Evolutionary conservation across 2,888 invertebrate species (phyloP), one percentile per base, ranked within the genome.

Genomic region (Myopa tessellatipennis): DNA sequence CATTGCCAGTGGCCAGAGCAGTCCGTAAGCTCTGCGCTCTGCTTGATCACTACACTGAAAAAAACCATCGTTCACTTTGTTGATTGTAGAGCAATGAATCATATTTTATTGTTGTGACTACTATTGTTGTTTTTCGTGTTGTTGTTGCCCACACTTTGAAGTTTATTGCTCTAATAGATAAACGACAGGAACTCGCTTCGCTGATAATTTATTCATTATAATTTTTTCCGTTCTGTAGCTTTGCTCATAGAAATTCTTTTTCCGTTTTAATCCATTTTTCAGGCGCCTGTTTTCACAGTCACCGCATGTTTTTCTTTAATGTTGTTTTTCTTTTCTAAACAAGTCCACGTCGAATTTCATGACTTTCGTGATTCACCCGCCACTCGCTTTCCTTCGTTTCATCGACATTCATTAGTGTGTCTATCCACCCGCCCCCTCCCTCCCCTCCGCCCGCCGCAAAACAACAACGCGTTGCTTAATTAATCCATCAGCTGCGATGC

Each of bases 121-220:
- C 10, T 14, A 50, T 50, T 14, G 26, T 26, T 12, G n/a, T 55
- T 4, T 14, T 3, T 50, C 2, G 26, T 65, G 36, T 16, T 36
- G 34, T 65, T 65, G 50, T 14, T 50, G 50, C 3, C 10, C 14
- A 14, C 55, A 16, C 18, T 26, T 69, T 26, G 12, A n/a, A 58
- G 60, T 71, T 71, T 71, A 60, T 71, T 71, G 71, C 71, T 58
- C 71, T 18, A n/a, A 58, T 58, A 71, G 71, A 71, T 71, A 71
- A 71, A 71, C 71, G 60, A 40, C 71, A 58, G 71, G 71, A 71
- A 71, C 71, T 45, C 40, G 60, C 40, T 10, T 12, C n/a, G 16
- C 16, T 58, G 71, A 71, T 34, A 71, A 38, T 4, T 8, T 40
- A n/a, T n/a, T 55, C 16, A n/a, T n/a, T 71, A 58, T n/a, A 60